Evolutionary conservation across 2,113 vertebrate genomes (phyloP).

Genomic region (Barnardius zonarius): DNA sequence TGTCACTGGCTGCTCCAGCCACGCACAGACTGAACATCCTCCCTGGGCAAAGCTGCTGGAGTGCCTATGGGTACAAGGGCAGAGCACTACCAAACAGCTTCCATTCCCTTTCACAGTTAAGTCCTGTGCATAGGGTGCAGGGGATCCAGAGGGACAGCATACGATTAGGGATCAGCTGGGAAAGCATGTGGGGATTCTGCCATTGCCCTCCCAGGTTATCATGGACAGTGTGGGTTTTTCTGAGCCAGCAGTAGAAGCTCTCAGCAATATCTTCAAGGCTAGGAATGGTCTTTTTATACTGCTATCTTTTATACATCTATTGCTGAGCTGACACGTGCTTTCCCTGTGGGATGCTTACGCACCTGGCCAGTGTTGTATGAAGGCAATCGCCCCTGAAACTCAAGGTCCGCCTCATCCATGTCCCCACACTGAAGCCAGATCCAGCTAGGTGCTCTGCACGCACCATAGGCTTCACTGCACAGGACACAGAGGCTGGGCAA

Average conservation of each 20-base stretch:
- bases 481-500: not conserved
- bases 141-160: not conserved
- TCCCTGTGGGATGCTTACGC: not conserved
- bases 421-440: not conserved
- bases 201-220: fast-evolving
- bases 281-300: not conserved
- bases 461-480: not conserved
- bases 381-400: too few relatives aligned
- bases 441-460: not conserved
- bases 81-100: fast-evolving
- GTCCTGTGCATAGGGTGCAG: not conserved
- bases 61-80: fast-evolving
- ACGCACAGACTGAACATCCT: fast-evolving
- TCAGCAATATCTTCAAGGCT: not conserved
- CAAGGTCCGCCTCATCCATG: not conserved
- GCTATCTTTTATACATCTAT: not conserved
- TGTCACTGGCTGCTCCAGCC: fast-evolving
- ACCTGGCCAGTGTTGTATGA: not conserved
- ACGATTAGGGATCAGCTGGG: not conserved
- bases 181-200: not conserved
- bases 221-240: not conserved
- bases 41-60: not conserved
- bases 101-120: not conserved
- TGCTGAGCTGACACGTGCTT: fast-evolving
- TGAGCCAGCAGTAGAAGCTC: not conserved